These are phyloP conservation scores for Stenodema calcarata DNA, from an alignment of 2,888 invertebrate species.

Conservation along the genomic window DNA sequence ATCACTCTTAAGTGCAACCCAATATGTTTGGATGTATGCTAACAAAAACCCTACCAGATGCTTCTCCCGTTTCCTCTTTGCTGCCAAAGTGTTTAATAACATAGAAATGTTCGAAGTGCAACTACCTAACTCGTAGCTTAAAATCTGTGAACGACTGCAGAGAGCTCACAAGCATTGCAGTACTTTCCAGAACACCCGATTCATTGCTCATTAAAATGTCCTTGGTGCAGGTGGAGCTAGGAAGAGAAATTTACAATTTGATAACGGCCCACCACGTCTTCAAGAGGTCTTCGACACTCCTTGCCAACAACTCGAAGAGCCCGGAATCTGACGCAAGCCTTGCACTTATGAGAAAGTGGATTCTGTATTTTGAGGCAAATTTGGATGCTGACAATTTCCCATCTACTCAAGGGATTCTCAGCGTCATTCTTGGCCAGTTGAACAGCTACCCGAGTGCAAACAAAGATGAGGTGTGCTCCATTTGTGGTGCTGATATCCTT, in stretches of 20 bases:
- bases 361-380: slow-evolving; percentile 45
- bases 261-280: slow-evolving; percentile 54
- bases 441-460: neutral
- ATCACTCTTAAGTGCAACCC: too few relatives aligned
- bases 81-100: too few relatives aligned
- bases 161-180: neutral
- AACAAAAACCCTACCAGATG: too few relatives aligned
- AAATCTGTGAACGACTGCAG: neutral
- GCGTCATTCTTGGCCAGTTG: slow-evolving; percentile 46
- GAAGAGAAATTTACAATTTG: slow-evolving; percentile 49
- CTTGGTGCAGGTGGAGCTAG: slow-evolving; percentile 47
- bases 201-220: neutral
- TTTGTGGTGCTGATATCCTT: slow-evolving; percentile 56
- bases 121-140: too few relatives aligned
- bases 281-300: slow-evolving; percentile 46
- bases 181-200: neutral
- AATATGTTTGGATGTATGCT: too few relatives aligned
- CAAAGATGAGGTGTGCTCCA: slow-evolving; percentile 48
- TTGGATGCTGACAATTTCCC: slow-evolving; percentile 40
- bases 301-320: neutral
- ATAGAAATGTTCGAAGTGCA: too few relatives aligned
- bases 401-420: slow-evolving; percentile 40
- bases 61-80: too few relatives aligned
- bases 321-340: slow-evolving; percentile 36
- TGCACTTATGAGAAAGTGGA: slow-evolving; percentile 49